Conservation (phyloP, 35 echinoderm and acorn worm genomes). For the Ptychodera flava region DNA sequence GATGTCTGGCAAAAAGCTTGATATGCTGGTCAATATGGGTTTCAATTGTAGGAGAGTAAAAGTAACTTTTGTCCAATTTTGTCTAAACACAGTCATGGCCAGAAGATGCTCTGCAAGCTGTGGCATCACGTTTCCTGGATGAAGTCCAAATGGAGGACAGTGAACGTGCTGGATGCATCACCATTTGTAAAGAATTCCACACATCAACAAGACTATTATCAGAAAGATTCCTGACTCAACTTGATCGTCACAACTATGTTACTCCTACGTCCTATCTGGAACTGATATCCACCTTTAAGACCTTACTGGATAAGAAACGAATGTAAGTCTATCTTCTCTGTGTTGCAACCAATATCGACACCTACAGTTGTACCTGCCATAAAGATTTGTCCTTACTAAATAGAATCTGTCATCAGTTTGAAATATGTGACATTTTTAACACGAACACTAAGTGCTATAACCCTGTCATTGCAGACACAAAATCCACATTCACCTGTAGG, state of each 20-base stretch:
- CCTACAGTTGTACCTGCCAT: too few species aligned
- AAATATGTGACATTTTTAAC: too few species aligned
- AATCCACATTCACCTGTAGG: too few species aligned
- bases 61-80: too few species aligned
- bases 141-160: slow-evolving; percentile 75
- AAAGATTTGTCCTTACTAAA: too few species aligned
- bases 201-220: slow-evolving; percentile 67
- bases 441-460: too few species aligned
- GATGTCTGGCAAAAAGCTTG: too few species aligned
- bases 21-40: too few species aligned
- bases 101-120: slow-evolving; percentile 95
- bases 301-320: slow-evolving; percentile 87
- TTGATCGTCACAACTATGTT: slow-evolving; percentile 94
- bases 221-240: slow-evolving; percentile 66
- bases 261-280: slow-evolving; percentile 96
- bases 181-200: slow-evolving; percentile 87
- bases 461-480: too few species aligned
- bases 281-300: slow-evolving; percentile 88
- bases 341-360: too few species aligned
- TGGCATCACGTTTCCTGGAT: slow-evolving; percentile 88
- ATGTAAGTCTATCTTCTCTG: slow-evolving; percentile 44
- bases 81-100: slow-evolving; percentile 95
- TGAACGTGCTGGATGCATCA: slow-evolving; percentile 72
- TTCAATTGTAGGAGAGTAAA: too few species aligned
- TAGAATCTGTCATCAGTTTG: too few species aligned